Evolutionary conservation across 2,797 vertebrate species (phyloP), one percentile per base, ranked within the genome.

Genomic region (Numenius phaeopus): DNA sequence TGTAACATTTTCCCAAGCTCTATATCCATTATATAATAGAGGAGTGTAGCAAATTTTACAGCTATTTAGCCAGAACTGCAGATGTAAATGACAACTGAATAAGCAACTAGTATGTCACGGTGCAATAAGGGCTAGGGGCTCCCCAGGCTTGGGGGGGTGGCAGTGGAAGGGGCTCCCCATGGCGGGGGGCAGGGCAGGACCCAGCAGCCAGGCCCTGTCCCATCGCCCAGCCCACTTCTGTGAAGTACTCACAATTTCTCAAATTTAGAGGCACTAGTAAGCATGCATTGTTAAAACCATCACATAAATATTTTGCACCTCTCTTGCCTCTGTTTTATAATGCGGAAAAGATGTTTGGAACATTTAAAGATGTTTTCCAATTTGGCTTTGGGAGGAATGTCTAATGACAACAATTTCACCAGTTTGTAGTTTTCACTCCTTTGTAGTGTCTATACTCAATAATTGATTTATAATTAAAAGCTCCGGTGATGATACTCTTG

Each of bases 151-250:
- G 19, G 14, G 15, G 23, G 24, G 14, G 5, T 37, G 37, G 34
- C 7, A 47, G 55, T 34, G 59, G 14, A 50, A 29, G 32, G 13
- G 23, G 20, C 6, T 65, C n/a, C 44, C 37, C 49, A 10, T 5
- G 20, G 21, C 0, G 0, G 40, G 14, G 12, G 46, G 26, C 26
- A 69, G 29, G 54, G 23, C 30, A 7, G 5, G 50, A 32, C 20
- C 0, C 2, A 16, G 44, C 64, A 29, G 21, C 5, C 81, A n/a
- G 42, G 6, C 19, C 46, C 27, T 6, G 9, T 40, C 49, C 29
- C 50, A 17, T 7, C 1, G 0, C 58, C 32, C 52, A 47, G 58
- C 7, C 79, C 21, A 32, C 22, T 75, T 67, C 54, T 29, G 29
- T 32, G 24, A 59, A 69, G 49, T 22, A 64, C 5, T 12, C 15